Evolutionary conservation across 2,797 vertebrate species (phyloP).

Genomic region (Heterohyrax brucei): DNA sequence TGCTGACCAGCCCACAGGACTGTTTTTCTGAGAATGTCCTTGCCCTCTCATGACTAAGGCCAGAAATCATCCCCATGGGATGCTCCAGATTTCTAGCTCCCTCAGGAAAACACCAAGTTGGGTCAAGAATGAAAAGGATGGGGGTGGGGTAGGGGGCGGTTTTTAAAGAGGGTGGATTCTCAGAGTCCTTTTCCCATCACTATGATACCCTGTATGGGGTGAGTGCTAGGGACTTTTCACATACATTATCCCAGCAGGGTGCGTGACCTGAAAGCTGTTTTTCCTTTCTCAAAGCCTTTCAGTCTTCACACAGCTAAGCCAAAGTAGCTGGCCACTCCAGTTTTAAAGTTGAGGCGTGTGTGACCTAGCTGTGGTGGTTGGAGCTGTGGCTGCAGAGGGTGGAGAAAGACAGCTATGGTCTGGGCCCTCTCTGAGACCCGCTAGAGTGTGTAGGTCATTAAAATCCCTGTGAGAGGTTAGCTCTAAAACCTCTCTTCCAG

Average conservation of each 20-base stretch:
- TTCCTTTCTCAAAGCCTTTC: neutral
- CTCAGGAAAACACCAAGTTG: neutral
- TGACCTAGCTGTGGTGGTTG: neutral
- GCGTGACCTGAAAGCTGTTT: constrained; percentile 14
- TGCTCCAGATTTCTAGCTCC: constrained; percentile 37
- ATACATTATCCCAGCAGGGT: neutral
- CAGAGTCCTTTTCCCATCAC: neutral
- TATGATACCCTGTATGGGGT: neutral
- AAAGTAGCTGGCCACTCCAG: neutral
- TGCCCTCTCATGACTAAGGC: neutral
- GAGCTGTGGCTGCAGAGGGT: neutral
- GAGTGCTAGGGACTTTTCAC: neutral
- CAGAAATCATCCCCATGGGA: constrained; percentile 55
- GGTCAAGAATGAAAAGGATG: neutral
- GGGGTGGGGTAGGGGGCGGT: too few species aligned
- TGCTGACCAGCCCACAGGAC: neutral
- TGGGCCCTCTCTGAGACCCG: neutral
- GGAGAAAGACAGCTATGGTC: neutral
- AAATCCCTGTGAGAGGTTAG: neutral
- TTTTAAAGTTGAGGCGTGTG: neutral
- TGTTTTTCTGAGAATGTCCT: constrained; percentile 77
- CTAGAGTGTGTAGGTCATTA: neutral
- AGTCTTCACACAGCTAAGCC: neutral
- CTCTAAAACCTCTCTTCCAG: neutral
- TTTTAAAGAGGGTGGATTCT: neutral